A percentile compares a stretch with the other conserved stretches of the same genome.
phyloP scores from a whole-genome alignment of 2,113 vertebrate species.

The Ardeotis arabs region DNA sequence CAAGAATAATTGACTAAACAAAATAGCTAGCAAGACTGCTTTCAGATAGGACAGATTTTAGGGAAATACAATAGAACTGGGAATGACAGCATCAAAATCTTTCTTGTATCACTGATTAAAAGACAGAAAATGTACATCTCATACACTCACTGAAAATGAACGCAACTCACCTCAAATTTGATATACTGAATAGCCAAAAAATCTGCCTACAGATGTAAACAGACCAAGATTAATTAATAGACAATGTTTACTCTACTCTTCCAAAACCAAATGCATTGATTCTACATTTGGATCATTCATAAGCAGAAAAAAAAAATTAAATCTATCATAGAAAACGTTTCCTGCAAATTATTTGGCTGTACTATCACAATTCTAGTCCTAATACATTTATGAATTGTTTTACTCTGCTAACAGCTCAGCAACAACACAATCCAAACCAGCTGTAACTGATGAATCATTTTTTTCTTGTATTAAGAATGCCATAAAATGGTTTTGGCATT shows the following conservation, averaged over 20 bases:
- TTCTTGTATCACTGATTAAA: not conserved
- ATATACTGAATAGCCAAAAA: not conserved
- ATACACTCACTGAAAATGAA: not conserved
- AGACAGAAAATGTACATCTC: not conserved
- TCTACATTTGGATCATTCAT: not conserved
- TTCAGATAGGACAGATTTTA: not conserved
- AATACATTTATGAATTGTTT: not conserved
- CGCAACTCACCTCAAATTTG: not conserved
- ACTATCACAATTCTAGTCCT: not conserved
- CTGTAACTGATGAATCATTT: not conserved
- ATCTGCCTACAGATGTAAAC: not conserved
- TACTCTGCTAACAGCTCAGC: not conserved
- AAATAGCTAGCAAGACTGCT: not conserved
- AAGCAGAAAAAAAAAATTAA: not conserved
- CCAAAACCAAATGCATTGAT: not conserved
- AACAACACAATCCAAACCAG: not conserved
- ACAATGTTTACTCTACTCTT: not conserved
- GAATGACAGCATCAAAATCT: not conserved
- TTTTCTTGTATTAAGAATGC: not conserved
- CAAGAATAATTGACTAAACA: not conserved
- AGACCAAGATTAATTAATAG: not conserved
- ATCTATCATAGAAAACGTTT: not conserved
- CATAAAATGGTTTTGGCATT: not conserved
- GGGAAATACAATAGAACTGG: not conserved
- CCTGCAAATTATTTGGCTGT: not conserved